A percentile compares a stretch with the other conserved stretches of the same genome.
phyloP scores from a whole-genome alignment of 2,888 invertebrate genomes.

The Blomia tropicalis region DNA sequence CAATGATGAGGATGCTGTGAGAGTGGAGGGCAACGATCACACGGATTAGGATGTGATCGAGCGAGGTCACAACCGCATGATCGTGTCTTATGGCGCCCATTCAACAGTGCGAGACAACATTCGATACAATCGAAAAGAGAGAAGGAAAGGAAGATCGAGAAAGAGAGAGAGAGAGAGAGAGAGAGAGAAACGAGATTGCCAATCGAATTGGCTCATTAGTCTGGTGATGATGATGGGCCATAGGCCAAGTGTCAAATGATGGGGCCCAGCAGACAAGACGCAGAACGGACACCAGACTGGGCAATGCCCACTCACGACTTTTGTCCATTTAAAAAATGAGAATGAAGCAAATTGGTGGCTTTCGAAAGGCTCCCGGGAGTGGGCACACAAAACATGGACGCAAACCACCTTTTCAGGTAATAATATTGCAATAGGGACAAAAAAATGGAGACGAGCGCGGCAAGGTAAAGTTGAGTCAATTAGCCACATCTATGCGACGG shows the following conservation, averaged over 20 bases:
- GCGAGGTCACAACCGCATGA: no score
- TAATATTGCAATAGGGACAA: background rate
- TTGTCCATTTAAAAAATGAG: background rate
- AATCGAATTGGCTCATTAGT: background rate
- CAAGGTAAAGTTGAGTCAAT: background rate
- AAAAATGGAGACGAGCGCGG: background rate
- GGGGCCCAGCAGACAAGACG: background rate
- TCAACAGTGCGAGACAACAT: background rate
- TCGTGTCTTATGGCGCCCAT: background rate
- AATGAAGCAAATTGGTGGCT: background rate
- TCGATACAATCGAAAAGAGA: background rate
- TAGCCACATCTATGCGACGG: background rate
- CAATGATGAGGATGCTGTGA: no score
- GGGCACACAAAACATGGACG: background rate
- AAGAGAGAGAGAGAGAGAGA: conserved; percentile 11
- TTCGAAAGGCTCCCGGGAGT: background rate
- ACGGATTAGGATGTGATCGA: no score
- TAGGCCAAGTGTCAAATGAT: no score
- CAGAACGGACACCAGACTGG: background rate
- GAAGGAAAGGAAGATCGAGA: background rate
- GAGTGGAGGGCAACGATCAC: no score
- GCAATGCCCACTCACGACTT: conserved; percentile 11
- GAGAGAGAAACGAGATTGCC: background rate
- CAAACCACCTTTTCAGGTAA: background rate
- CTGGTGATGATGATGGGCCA: no score